A percentile compares a stretch with the other conserved stretches of the same genome.
phyloP scores from a whole-genome alignment of 2,888 invertebrate species.

The Trachelus troglodyta region DNA sequence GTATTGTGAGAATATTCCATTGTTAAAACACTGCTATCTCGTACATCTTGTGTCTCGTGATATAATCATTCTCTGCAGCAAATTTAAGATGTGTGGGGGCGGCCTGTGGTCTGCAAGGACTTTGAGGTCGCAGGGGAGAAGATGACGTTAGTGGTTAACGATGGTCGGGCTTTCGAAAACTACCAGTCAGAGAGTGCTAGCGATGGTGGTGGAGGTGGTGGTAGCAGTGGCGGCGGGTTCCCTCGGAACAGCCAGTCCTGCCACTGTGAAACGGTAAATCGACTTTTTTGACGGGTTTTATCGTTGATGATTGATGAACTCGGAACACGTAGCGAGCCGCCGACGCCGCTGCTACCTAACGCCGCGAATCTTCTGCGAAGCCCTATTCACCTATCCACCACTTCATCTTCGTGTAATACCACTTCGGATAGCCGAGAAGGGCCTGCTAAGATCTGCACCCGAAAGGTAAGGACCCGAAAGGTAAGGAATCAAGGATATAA shows the following conservation, averaged over 20 bases:
- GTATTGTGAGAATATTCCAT: background rate
- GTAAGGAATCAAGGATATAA: background rate
- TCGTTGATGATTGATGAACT: constrained; percentile 58
- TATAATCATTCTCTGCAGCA: background rate
- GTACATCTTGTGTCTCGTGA: background rate
- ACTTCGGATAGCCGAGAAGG: background rate
- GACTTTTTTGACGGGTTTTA: constrained; percentile 48
- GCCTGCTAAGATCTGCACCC: background rate
- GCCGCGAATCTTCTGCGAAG: background rate
- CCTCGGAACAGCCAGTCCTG: constrained; percentile 8
- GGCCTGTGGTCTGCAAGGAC: background rate
- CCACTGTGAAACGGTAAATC: constrained; percentile 46
- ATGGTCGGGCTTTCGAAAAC: background rate
- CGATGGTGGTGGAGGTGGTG: background rate
- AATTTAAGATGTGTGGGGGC: background rate
- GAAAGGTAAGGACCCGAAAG: background rate
- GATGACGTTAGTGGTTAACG: background rate
- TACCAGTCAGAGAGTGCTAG: background rate
- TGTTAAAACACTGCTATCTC: background rate
- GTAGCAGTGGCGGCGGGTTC: background rate
- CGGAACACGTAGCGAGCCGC: constrained; percentile 14
- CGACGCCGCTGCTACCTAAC: constrained; percentile 12
- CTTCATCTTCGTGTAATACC: background rate
- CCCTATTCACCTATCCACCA: background rate
- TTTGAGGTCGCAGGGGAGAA: background rate